Evolutionary conservation across 2,797 vertebrate genomes (phyloP).

Genomic region (Steatocranus sp.): DNA sequence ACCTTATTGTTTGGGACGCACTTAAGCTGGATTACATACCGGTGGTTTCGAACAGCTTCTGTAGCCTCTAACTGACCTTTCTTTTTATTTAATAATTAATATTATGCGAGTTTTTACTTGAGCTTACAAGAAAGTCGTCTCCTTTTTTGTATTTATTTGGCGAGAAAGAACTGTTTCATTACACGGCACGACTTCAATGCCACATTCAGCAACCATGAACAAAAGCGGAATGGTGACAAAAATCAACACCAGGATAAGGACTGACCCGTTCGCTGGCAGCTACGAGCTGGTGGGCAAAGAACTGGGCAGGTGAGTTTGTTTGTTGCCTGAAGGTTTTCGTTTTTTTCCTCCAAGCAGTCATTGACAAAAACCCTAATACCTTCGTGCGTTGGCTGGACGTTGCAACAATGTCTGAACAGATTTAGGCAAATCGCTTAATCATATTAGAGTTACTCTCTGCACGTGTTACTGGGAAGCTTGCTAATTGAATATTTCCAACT

Average conservation of each 20-base stretch:
- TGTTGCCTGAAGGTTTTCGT: background rate
- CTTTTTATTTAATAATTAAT: background rate
- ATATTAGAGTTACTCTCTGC: slow-evolving; percentile 4
- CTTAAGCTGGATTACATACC: slow-evolving; percentile 32
- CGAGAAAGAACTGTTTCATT: background rate
- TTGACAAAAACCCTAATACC: background rate
- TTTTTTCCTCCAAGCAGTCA: background rate
- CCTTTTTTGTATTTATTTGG: background rate
- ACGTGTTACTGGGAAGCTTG: slow-evolving; percentile 21
- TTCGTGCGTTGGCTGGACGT: background rate
- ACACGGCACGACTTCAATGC: slow-evolving; percentile 32
- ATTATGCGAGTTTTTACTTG: slow-evolving; percentile 42
- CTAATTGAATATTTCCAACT: slow-evolving; percentile 26
- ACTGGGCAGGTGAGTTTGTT: slow-evolving; percentile 72
- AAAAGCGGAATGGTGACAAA: slow-evolving; percentile 76
- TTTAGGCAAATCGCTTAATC: slow-evolving; percentile 18
- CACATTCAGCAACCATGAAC: slow-evolving; percentile 64
- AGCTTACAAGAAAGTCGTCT: background rate
- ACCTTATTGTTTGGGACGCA: background rate
- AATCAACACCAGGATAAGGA: slow-evolving; percentile 74
- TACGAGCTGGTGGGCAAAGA: slow-evolving; percentile 78
- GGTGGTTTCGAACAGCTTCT: background rate
- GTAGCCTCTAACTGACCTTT: background rate
- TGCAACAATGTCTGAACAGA: background rate
- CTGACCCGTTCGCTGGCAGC: slow-evolving; percentile 67